Evolutionary conservation across 2,888 invertebrate species (phyloP).

Genomic region (Imbricaverruca yamaguchii): DNA sequence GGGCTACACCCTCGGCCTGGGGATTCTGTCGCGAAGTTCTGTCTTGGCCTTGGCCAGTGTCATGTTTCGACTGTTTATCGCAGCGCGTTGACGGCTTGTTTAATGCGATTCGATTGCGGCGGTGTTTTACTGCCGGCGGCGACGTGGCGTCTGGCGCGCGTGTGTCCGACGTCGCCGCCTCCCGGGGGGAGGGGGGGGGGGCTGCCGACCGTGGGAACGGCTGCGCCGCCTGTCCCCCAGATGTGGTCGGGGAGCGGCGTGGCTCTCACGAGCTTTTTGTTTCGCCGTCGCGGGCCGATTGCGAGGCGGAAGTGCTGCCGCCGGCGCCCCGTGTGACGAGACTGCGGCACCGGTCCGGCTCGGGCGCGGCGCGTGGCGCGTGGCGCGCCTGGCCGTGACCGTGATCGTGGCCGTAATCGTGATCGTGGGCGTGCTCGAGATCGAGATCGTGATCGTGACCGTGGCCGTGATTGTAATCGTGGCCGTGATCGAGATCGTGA

Average conservation of each 20-base stretch:
- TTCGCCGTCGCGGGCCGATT: background rate
- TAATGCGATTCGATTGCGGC: background rate
- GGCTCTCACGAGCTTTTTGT: conserved; percentile 6
- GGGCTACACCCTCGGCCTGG: too few relatives aligned
- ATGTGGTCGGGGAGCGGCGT: background rate
- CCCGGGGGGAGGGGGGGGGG: background rate
- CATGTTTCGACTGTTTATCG: background rate
- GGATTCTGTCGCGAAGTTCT: too few relatives aligned
- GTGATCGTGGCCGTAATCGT: too few relatives aligned
- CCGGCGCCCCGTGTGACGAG: background rate
- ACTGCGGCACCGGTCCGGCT: too few relatives aligned
- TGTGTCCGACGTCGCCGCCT: background rate
- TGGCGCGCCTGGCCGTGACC: too few relatives aligned
- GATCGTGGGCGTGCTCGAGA: too few relatives aligned
- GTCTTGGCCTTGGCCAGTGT: background rate
- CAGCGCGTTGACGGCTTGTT: background rate
- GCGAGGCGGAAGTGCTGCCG: background rate
- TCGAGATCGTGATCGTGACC: too few relatives aligned
- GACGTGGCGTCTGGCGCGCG: background rate
- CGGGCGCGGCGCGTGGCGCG: too few relatives aligned
- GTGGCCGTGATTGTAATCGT: too few relatives aligned
- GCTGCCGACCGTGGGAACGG: background rate
- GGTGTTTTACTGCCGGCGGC: background rate
- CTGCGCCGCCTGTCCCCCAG: conserved; percentile 6
- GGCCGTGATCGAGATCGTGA: too few relatives aligned